A percentile compares a stretch with the other conserved stretches of the same genome.
Conservation (phyloP, 2,797 vertebrate species). For the Valencia hispanica region DNA sequence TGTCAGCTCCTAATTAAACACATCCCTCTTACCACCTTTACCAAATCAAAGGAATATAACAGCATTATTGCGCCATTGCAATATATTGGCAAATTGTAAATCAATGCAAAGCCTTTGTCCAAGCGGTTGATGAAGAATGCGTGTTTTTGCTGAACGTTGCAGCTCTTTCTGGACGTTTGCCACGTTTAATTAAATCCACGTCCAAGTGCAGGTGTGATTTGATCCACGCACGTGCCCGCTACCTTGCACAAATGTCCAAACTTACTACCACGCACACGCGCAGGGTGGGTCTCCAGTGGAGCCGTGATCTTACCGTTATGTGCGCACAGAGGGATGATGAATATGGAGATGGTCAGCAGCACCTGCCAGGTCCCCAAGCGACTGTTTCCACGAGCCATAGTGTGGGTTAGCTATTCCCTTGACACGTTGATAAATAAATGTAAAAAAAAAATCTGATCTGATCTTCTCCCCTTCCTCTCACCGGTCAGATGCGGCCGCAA, state of each 20-base stretch:
- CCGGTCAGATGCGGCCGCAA: constrained; percentile 22
- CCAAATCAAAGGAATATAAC: neutral
- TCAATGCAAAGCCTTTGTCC: neutral
- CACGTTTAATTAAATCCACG: constrained; percentile 5
- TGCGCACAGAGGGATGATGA: constrained; percentile 60
- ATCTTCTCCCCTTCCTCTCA: constrained; percentile 20
- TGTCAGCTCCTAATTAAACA: constrained; percentile 8
- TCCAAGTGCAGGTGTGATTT: constrained; percentile 43
- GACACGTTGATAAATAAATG: constrained; percentile 10
- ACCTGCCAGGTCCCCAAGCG: constrained; percentile 70
- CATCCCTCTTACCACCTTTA: neutral
- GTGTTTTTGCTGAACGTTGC: neutral
- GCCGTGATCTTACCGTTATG: constrained; percentile 68
- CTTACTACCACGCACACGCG: constrained; percentile 13
- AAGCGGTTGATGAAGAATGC: neutral
- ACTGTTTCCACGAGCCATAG: constrained; percentile 62
- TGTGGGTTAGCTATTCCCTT: constrained; percentile 1
- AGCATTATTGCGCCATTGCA: neutral
- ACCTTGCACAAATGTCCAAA: constrained; percentile 12
- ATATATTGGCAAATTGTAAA: neutral
- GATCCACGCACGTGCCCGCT: constrained; percentile 41
- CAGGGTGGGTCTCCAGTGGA: constrained; percentile 56
- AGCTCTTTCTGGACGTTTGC: neutral
- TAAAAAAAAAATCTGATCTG: constrained; percentile 16
- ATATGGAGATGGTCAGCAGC: constrained; percentile 70